phyloP scores from a whole-genome alignment of 1,140 invertebrate species.

The Ips typographus region DNA sequence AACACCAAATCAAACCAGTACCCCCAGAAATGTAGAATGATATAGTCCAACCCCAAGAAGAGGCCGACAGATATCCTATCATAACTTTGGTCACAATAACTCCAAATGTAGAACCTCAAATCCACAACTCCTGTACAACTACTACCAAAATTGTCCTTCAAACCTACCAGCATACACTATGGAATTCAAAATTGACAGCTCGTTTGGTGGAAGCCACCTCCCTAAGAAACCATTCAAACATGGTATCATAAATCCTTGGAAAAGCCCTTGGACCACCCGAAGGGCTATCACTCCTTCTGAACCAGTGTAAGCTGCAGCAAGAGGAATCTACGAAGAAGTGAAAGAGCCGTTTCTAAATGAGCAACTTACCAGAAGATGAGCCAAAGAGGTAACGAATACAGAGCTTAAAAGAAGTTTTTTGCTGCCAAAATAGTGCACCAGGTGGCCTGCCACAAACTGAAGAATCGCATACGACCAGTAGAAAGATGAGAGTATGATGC shows the following conservation, averaged over 20 bases:
- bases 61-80: conserved; percentile 65
- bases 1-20: conserved; percentile 61
- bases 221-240: conserved; percentile 76
- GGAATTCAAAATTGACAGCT: conserved; percentile 53
- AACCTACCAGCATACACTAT: conserved; percentile 24
- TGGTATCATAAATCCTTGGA: conserved; percentile 78
- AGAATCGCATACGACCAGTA: conserved; percentile 64
- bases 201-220: conserved; percentile 69
- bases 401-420: conserved; percentile 63
- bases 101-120: conserved; percentile 65
- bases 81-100: conserved; percentile 69
- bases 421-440: conserved; percentile 64
- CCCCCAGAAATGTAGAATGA: conserved; percentile 77
- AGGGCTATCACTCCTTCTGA: conserved; percentile 64
- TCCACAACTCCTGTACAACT: background rate
- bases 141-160: no score
- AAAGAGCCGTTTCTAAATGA: background rate
- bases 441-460: conserved; percentile 66
- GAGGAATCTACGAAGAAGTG: conserved; percentile 50
- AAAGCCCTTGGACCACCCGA: conserved; percentile 74
- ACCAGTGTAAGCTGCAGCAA: conserved; percentile 51
- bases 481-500: conserved; percentile 64
- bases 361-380: conserved; percentile 44
- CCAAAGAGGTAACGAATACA: conserved; percentile 56
- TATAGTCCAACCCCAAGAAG: conserved; percentile 70